Evolutionary conservation across 2,113 vertebrate genomes (phyloP), one percentile per base, ranked within the genome.

Genomic region (Erinaceus europaeus): DNA sequence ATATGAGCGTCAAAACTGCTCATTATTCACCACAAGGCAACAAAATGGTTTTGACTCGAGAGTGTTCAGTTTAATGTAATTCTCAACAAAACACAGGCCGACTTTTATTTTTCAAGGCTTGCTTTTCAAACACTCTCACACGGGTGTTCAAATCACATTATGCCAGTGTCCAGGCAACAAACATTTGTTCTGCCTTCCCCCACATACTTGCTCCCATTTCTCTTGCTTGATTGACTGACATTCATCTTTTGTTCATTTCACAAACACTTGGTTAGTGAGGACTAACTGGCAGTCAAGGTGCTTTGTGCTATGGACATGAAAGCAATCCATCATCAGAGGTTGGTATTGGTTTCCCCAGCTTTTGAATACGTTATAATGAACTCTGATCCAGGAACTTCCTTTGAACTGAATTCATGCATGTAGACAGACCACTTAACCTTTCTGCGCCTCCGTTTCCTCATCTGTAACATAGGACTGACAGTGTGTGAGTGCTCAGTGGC

Each of bases 241-340:
- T 46, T 84, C 46, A 50, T 17, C 50, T n/a, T 10, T 62, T 62
- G 44, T 80, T 82, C 65, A 71, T 46, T 92, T 72, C 69, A 82
- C 59, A 89, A 57, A 75, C 44, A 48, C 4, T 72, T 69, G 44
- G 44, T n/a, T 69, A 50, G 44, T n/a, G 82, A 55, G 40, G 48
- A 55, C 44, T 17, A 14, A 42, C 32, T 9, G 15, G 74, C 9
- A 18, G 4, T 50, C 21, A 6, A 8, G n/a, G 15, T 52, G 40
- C 27, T 36, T 5, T 15, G 4, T 13, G 42, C 25, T 55, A 0
- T 52, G 53, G 13, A 21, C 17, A 27, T 23, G 6, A 29, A 75
- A 40, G 38, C 12, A 53, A 36, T 2, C n/a, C n/a, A n/a, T n/a
- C n/a, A 8, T 7, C 9, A 15, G 1, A 9, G 48, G 18, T 2